phyloP scores from a whole-genome alignment of 2,113 vertebrate species.

The Cepphus grylle region DNA sequence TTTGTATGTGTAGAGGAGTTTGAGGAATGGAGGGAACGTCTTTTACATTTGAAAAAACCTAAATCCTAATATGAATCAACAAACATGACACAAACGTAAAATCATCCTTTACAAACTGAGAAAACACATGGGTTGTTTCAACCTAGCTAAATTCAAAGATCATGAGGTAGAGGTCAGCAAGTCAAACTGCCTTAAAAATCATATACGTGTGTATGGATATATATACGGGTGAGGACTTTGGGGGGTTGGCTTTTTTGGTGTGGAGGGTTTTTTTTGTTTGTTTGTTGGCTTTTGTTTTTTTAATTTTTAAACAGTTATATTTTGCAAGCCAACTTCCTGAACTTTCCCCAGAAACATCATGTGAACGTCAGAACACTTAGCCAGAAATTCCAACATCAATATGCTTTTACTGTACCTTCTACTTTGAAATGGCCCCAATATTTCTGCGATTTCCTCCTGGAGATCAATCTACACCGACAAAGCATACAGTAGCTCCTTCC shows the following conservation, averaged over 20 bases:
- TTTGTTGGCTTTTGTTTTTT: not conserved
- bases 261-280: not conserved
- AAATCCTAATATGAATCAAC: not conserved
- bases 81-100: not conserved
- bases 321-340: not conserved
- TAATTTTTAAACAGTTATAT: not conserved
- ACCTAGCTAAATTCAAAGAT: not conserved
- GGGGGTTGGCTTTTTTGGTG: not conserved
- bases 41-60: not conserved
- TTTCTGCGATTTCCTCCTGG: not conserved
- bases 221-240: not conserved
- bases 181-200: not conserved
- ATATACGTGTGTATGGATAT: accelerated
- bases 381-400: not conserved
- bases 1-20: not conserved
- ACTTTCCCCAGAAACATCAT: not conserved
- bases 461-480: not conserved
- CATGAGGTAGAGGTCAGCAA: not conserved
- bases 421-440: not conserved
- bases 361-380: not conserved
- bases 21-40: not conserved
- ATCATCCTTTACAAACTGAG: not conserved
- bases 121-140: not conserved
- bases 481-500: not conserved
- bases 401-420: not conserved